Base-by-base conservation (phyloP, 1,140 invertebrate species). In the Lepeophtheirus salmonis region DNA sequence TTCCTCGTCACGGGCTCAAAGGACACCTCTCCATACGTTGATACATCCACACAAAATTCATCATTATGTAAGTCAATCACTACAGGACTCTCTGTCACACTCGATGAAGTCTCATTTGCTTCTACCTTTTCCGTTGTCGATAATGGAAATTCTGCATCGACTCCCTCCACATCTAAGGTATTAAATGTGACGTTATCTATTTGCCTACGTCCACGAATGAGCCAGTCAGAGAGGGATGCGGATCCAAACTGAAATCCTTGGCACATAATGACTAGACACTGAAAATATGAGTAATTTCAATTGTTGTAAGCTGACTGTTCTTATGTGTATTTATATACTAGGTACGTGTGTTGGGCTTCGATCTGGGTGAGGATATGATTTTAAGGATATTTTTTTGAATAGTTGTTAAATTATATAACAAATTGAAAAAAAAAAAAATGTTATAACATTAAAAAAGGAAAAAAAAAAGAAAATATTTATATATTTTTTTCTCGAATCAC, bases 11-110 rank as follows among this genome's bases (percentile, higher is more conserved):
- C 16, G 3, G 55, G 22, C 55, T 57, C 24, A n/a, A 57, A 57
- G 13, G 17, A 24, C 13, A 57, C 55, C 3, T 26, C 23, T 24
- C 55, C 55, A 41, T 57, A 57, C 3, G 55, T 57, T 3, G 55
- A 57, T 20, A 57, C 55, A 41, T 57, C 55, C 23, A 57, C 55
- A 18, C 55, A 57, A 20, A 57, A 57, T 18, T 57, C 55, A 30
- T 17, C 23, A 21, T 25, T 26, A 41, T 57, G 55, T 12, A 57
- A 21, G 21, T 57, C 55, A 21, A 57, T 25, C 4, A 41, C 24
- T 1, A n/a, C 26, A 57, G 30, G n/a, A 41, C 30, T n/a, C 30
- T 41, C 30, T 10, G 30, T 41, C 6, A n/a, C n/a, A 41, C 6
- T 41, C n/a, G 30, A 6, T 41, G 30, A 41, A 10, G 30, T 41